Base-by-base conservation (phyloP, 2,888 invertebrate genomes). In the Endotricha flammealis region DNA sequence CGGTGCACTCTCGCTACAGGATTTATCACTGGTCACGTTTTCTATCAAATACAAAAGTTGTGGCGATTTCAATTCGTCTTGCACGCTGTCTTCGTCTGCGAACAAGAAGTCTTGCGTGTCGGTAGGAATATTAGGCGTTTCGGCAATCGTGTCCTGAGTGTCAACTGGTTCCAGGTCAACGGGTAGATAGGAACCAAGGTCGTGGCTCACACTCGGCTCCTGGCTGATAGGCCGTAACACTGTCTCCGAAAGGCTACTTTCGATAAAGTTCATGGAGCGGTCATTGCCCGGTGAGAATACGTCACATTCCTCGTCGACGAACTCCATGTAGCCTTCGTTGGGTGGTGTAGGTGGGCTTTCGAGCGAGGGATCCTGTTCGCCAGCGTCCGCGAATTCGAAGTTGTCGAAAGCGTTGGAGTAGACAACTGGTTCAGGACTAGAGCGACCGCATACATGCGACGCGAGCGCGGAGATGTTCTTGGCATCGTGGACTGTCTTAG, bases 381-480 rank as follows among this genome's bases (percentile, higher is more conserved):
- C 95, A 0, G 94, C 94, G 62, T 96, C 96, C 87, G 94, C 95
- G 61, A 93, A 96, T 61, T 95, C 95, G 47, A 95, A 92, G 59
- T 93, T 92, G 49, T 94, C 94, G 29, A 91, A 83, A 32, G 93
- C 92, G 40, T 90, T 81, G 0, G 79, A 79, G 45, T 74, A 83
- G 0, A 73, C 67, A 2, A 83, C 64, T 0, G 65, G 56, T 16
- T 73, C 68, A 0, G 79, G 76, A 42, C 73, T 75, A 1, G 62
- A 64, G 8, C 78, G 67, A 0, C 87, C 87, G 42, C 87, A 87
- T 1, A 87, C 82, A 42, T 87, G 87, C 0, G 80, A 69, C 2
- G 75, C 53, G 12, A 76, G 69, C 0, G 78, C 68, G 0, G 73
- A 64, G 12, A 82, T 64, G 50, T 82, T 88, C 40, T 78, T 81